Base-by-base conservation (phyloP, 2,113 vertebrate species). In the Furnarius figulus region DNA sequence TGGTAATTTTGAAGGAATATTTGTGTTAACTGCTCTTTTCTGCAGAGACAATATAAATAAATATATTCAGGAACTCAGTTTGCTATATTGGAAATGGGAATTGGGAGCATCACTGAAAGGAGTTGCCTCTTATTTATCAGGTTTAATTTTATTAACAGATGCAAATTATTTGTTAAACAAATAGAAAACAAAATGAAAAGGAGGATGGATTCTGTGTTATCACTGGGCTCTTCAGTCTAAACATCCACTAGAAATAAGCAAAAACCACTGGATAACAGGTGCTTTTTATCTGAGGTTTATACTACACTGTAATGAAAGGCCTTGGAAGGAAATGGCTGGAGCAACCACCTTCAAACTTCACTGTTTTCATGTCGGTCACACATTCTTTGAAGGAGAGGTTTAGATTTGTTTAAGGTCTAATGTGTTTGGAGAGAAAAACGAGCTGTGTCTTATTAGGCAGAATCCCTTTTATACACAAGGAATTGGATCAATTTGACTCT, bases 401-500 rank as follows among this genome's bases (percentile, higher is more conserved):
- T 46, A 61, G 33, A 87, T 85, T 91, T 97, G 84, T 96, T 98
- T 97, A 97, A 97, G 93, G 44, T 86, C 94, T 97, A 97, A 96
- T 97, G 46, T 93, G 73, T 97, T 97, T 96, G 94, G 90, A 97
- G 95, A 97, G 93, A 76, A 89, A 92, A 83, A 91, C 91, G 73
- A 94, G 44, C 58, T 80, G 46, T 53, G 58, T 91, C 76, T 95
- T 97, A 97, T 97, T 97, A 96, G 85, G 87, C 79, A 98, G 96
- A 97, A 97, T 97, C 91, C 80, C 81, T 97, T 98, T 96, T 94
- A 97, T 93, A 89, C 55, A 55, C 85, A 95, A 94, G 82, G 95
- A 96, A 97, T 96, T 89, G 86, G 88, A 97, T 98, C 97, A 90
- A 83, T 98, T 98, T 97, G 95, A 97, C 88, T 91, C 92, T 96